These are phyloP conservation scores for Pholis gunnellus DNA, from an alignment of 2,113 vertebrate species.

Conservation along the genomic window DNA sequence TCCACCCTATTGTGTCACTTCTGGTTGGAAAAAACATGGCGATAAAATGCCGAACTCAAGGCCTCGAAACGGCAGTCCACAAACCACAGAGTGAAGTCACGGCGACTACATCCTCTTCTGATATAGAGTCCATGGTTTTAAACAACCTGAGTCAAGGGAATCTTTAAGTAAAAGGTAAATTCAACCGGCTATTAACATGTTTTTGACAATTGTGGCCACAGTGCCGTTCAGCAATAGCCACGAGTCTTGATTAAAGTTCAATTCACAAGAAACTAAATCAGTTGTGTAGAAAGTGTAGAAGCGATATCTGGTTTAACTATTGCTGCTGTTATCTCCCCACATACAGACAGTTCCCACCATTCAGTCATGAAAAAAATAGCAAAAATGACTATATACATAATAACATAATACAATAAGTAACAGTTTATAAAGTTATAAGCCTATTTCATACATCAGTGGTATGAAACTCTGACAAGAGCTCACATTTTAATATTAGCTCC, in stretches of 20 bases:
- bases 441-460: background rate
- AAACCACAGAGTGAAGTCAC: too few relatives aligned
- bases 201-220: too few relatives aligned
- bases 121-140: too few relatives aligned
- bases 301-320: background rate
- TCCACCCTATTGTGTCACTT: background rate
- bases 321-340: background rate
- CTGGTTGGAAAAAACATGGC: background rate
- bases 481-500: background rate
- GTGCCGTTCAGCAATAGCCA: too few relatives aligned
- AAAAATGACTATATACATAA: background rate
- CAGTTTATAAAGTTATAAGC: background rate
- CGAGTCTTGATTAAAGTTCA: background rate
- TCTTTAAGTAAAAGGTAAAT: too few relatives aligned
- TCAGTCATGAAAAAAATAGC: background rate
- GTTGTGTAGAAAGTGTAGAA: too few relatives aligned
- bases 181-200: too few relatives aligned
- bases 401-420: background rate
- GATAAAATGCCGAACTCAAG: background rate
- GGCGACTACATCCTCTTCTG: too few relatives aligned
- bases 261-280: background rate
- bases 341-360: background rate
- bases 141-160: too few relatives aligned
- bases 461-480: background rate
- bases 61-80: too few relatives aligned